Base-by-base conservation (phyloP, 2,888 invertebrate species). In the Sarcophaga rosellei region DNA sequence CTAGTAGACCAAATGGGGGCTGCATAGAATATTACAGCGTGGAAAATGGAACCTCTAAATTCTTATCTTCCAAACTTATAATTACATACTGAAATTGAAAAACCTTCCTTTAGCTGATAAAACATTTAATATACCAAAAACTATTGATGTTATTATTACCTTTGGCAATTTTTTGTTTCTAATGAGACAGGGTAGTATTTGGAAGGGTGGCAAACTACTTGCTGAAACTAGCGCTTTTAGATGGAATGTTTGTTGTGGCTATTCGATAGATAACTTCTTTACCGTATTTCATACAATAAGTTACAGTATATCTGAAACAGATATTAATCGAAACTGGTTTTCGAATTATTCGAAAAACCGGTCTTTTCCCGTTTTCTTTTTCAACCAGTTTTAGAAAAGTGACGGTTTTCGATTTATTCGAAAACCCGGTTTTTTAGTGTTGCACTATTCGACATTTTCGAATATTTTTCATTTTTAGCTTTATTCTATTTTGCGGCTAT, bases 91-190 rank as follows among this genome's bases (percentile, higher is more conserved):
- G 3, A 65, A 63, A 76, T 72, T 77, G 20, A 73, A 17, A 80
- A 61, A 61, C 73, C 63, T n/a, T 72, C 76, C 59, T 66, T 75
- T 65, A 73, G 76, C 63, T 66, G 84, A 73, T 74, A 12, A 72
- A 80, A 23, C 69, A 72, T 57, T 44, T 74, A 8, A 17, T 76
- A 57, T 59, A 15, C 47, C 74, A 63, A 20, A 74, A 78, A 44
- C 57, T 70, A 66, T 62, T 23, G 23, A 81, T 63, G 45, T 74
- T 57, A n/a, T 81, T 20, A 25, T 77, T 44, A 53, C 65, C 45
- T 25, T 70, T 35, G 73, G 61, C 59, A 68, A 80, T 17, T 76
- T 73, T 59, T 68, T 78, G 21, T 61, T 63, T 35, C 59, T 70
- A 11, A 63, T 53, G 53, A n/a, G 75, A 5, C 53, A 68, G 45